Percentiles rank a stretch among this genome's conserved stretches.
phyloP scores from a whole-genome alignment of 2,113 vertebrate genomes.

The Tinamus guttatus region DNA sequence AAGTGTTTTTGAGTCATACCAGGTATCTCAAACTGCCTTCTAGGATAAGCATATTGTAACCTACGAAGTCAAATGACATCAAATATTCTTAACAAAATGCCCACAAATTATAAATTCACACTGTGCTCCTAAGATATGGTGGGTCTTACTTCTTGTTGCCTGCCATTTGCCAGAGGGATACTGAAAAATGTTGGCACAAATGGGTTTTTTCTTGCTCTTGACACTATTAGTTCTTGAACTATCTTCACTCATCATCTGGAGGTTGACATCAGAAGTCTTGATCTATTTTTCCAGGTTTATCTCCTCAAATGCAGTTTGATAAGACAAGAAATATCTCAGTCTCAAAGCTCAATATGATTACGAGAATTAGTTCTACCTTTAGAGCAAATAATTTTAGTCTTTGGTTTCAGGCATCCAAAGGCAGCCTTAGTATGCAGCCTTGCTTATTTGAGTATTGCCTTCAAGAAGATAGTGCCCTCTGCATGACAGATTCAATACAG shows the following conservation, averaged over 20 bases:
- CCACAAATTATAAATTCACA: neutral
- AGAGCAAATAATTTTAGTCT: neutral
- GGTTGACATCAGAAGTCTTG: neutral
- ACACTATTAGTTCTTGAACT: neutral
- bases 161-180: neutral
- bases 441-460: neutral
- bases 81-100: neutral
- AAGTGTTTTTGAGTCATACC: neutral
- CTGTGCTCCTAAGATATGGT: neutral
- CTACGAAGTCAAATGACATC: neutral
- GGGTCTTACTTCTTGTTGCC: accelerated
- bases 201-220: neutral
- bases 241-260: neutral
- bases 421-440: neutral
- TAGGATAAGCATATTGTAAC: neutral
- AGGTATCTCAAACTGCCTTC: neutral
- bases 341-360: neutral
- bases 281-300: neutral
- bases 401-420: neutral
- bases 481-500: constrained; percentile 28
- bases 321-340: neutral
- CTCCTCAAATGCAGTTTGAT: neutral
- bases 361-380: neutral
- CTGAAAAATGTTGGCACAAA: neutral
- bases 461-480: constrained; percentile 47